These are phyloP conservation scores for Agrotis segetum DNA, from an alignment of 2,888 invertebrate species.

Conservation along the genomic window DNA sequence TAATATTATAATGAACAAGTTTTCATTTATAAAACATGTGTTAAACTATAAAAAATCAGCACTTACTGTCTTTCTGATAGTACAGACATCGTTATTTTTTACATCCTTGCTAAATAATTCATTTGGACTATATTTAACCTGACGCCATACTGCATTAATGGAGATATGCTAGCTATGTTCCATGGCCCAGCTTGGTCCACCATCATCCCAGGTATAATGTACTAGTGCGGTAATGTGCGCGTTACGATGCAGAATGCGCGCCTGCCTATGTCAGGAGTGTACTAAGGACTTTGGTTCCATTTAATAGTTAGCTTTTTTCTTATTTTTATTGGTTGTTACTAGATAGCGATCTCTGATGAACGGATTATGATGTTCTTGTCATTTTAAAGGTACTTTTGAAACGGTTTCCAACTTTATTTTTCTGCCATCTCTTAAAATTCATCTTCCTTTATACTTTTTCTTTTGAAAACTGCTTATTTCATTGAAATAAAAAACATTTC, in stretches of 20 bases:
- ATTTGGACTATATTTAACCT: conserved; percentile 52
- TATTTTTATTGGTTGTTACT: conserved; percentile 24
- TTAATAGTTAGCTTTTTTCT: conserved; percentile 25
- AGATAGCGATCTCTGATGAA: conserved; percentile 16
- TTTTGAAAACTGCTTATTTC: background rate
- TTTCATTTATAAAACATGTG: conserved; percentile 41
- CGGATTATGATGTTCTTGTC: background rate
- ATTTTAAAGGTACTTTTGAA: background rate
- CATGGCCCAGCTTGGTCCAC: background rate
- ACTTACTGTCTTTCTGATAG: conserved; percentile 8
- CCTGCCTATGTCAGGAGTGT: conserved; percentile 1
- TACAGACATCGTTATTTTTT: conserved; percentile 48
- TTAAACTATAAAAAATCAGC: background rate
- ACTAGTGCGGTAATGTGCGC: conserved; percentile 28
- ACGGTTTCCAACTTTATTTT: background rate
- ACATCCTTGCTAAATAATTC: conserved; percentile 57
- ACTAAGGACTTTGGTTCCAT: background rate
- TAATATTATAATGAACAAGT: conserved; percentile 32
- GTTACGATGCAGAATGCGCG: conserved; percentile 33
- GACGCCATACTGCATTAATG: conserved; percentile 40
- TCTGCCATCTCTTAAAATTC: background rate
- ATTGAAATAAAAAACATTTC: no score
- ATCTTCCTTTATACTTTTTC: background rate
- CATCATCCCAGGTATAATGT: conserved; percentile 4
- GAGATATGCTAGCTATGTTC: conserved; percentile 19